Evolutionary conservation across 2,888 invertebrate genomes (phyloP).

Genomic region (Limnephilus rhombicus): DNA sequence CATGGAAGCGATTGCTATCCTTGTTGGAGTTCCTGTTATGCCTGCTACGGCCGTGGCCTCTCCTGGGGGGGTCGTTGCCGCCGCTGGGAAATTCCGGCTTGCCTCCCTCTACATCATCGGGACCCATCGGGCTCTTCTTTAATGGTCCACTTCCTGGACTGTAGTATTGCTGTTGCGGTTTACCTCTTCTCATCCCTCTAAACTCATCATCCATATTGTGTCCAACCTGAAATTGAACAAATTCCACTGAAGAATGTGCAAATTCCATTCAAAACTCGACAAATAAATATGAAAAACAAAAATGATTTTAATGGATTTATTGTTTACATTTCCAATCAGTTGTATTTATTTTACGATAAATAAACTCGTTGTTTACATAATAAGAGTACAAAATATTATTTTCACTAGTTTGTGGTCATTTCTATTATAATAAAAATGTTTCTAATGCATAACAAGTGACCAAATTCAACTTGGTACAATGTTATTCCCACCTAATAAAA

Average conservation of each 20-base stretch:
- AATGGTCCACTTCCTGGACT: slow-evolving; percentile 88
- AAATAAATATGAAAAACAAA: background rate
- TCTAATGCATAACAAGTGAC: background rate
- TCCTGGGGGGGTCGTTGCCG: slow-evolving; percentile 69
- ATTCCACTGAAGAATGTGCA: background rate
- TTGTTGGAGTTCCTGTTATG: slow-evolving; percentile 56
- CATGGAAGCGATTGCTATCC: slow-evolving; percentile 57
- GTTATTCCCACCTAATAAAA: slow-evolving; percentile 3
- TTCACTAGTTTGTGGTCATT: background rate
- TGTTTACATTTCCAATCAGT: background rate
- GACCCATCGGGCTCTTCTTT: slow-evolving; percentile 81
- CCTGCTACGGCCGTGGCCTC: slow-evolving; percentile 73
- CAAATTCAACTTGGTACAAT: background rate
- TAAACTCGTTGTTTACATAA: background rate
- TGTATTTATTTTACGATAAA: background rate
- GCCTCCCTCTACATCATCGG: slow-evolving; percentile 78
- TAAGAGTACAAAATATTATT: background rate
- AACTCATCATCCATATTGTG: slow-evolving; percentile 77
- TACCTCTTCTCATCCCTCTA: slow-evolving; percentile 79
- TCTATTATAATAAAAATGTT: background rate
- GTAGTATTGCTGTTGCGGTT: slow-evolving; percentile 85
- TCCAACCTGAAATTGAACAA: slow-evolving; percentile 30
- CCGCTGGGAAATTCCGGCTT: slow-evolving; percentile 69
- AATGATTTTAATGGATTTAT: background rate
- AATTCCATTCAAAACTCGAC: background rate